A percentile compares a stretch with the other conserved stretches of the same genome.
Conservation (phyloP, 1,140 invertebrate species). For the Scaptodrosophila lebanonensis region DNA sequence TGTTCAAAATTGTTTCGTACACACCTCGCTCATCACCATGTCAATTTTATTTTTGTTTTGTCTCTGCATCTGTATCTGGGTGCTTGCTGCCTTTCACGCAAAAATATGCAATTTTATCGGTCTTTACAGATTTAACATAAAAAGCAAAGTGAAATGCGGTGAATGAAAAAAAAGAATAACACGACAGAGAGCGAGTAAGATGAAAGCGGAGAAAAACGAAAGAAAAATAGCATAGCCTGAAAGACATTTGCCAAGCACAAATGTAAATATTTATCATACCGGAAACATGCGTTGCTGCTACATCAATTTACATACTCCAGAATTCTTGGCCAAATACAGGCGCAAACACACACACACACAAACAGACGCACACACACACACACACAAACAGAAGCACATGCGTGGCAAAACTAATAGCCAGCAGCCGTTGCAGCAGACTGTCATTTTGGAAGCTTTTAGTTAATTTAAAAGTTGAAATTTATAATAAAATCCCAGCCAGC, state of each 20-base stretch:
- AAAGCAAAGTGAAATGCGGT: slow-evolving; percentile 1
- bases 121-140: slow-evolving; percentile 67
- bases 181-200: slow-evolving; percentile 16
- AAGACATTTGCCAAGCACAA: slow-evolving; percentile 68
- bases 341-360: slow-evolving; percentile 26
- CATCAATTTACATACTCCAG: slow-evolving; percentile 24
- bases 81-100: slow-evolving; percentile 54
- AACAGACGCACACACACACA: background rate
- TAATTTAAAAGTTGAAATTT: slow-evolving; percentile 72
- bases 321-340: slow-evolving; percentile 33
- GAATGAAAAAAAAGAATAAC: slow-evolving; percentile 27
- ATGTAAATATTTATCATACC: slow-evolving; percentile 71
- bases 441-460: slow-evolving; percentile 62
- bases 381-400: background rate
- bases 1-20: too few relatives aligned
- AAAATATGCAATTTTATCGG: slow-evolving; percentile 76
- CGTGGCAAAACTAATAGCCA: slow-evolving; percentile 10
- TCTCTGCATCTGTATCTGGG: background rate
- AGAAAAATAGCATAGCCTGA: slow-evolving; percentile 37
- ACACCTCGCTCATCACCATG: too few relatives aligned
- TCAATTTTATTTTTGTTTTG: too few relatives aligned
- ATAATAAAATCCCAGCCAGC: slow-evolving; percentile 52
- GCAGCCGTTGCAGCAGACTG: slow-evolving; percentile 27
- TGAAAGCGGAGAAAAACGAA: background rate
- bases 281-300: slow-evolving; percentile 43